Percentiles rank a stretch among this genome's conserved stretches.
Conservation (phyloP, 2,113 vertebrate genomes). For the Climacteris rufus region DNA sequence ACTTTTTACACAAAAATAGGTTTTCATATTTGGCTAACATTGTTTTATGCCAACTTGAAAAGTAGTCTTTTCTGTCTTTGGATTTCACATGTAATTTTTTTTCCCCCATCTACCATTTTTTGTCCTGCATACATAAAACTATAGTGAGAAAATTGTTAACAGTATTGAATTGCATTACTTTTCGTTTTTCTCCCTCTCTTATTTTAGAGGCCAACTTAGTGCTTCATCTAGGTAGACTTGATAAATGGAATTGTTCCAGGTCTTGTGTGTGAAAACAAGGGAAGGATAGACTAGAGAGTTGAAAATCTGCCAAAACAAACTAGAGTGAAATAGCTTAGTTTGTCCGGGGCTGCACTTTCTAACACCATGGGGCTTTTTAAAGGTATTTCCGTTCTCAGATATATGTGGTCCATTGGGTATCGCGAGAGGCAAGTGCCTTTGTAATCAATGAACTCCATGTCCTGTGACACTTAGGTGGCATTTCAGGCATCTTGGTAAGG, state of each 20-base stretch:
- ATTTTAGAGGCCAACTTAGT: conserved; percentile 6
- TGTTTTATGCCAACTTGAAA: background rate
- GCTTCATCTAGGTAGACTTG: background rate
- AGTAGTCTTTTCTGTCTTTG: background rate
- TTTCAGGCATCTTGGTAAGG: background rate
- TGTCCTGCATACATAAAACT: background rate
- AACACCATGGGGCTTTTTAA: background rate
- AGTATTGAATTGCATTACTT: background rate
- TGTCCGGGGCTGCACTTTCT: background rate
- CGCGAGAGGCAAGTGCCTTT: background rate
- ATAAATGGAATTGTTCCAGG: conserved; percentile 36
- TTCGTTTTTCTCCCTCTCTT: background rate
- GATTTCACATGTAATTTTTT: background rate
- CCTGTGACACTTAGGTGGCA: background rate
- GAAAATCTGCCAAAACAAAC: conserved; percentile 25
- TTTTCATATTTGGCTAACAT: background rate
- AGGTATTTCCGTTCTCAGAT: conserved; percentile 19
- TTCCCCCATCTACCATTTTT: accelerated
- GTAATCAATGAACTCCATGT: background rate
- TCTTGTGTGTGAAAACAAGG: background rate
- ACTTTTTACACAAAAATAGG: background rate
- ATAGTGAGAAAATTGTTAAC: background rate
- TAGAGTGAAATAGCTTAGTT: background rate
- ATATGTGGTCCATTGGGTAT: background rate
- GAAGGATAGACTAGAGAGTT: background rate